Evolutionary conservation across 2,113 vertebrate species (phyloP), one percentile per base, ranked within the genome.

Genomic region (Periophthalmodon schlosseri): DNA sequence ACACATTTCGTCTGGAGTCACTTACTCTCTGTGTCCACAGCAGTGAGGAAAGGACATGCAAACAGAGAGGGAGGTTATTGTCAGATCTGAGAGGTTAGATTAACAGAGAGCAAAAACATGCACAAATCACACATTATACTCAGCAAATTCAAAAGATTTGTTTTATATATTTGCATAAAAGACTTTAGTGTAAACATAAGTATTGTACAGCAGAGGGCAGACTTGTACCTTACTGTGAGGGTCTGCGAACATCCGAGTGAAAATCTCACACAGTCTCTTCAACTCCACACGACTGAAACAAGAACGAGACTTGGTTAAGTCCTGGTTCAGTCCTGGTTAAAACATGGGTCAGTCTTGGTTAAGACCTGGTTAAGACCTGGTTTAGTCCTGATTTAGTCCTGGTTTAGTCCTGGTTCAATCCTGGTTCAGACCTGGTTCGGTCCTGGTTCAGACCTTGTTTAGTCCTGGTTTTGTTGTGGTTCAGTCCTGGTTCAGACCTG

Each of bases 211-310:
- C 5, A 10, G 18, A 52, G 50, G 50, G 18, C 8, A 14, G 12
- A 47, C 39, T 21, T 67, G 80, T 93, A 97, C 96, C 95, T 98
- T 98, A 92, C 96, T 97, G 86, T 97, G 96, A 78, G 96, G 96
- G 89, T 98, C 96, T 61, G 96, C 96, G 85, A 98, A 97, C 96
- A 97, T 98, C 85, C 96, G 93, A 54, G 96, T 98, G 95, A 98
- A 98, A 93, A 98, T 98, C 92, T 98, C 96, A 92, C 96, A 98
- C 36, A 97, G 91, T 72, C 96, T 94, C 94, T 98, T 98, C 92
- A 98, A 93, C 86, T 98, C 96, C 88, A 98, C 96, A 58, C 96
- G 96, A 79, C 96, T 97, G 94, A n/a, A 69, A 10, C 36, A 77
- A 94, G 1, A 81, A 2, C 23, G 12, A 20, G 52, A 52, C n/a